phyloP scores from a whole-genome alignment of 2,797 vertebrate genomes.

The Myotis myotis region DNA sequence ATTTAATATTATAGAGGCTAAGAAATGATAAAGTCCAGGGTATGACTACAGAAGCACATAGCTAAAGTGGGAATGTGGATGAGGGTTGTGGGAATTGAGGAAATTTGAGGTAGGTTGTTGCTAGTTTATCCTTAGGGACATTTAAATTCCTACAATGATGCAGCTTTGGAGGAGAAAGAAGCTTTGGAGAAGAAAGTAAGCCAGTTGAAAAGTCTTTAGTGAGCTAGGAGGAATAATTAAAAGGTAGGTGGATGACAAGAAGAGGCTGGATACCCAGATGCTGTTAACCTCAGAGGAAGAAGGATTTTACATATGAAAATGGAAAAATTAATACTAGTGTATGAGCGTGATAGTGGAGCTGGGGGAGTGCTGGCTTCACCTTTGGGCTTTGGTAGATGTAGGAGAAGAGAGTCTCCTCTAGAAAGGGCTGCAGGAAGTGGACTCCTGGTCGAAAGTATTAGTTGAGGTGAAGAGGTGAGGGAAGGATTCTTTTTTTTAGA shows the following conservation, averaged over 20 bases:
- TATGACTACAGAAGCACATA: background rate
- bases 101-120: background rate
- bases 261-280: background rate
- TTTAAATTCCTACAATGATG: background rate
- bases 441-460: background rate
- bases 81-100: background rate
- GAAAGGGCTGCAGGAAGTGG: background rate
- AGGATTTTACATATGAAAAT: background rate
- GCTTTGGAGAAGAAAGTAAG: background rate
- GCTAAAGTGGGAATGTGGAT: background rate
- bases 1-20: background rate
- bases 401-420: background rate
- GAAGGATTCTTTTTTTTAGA: background rate
- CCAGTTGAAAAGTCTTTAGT: background rate
- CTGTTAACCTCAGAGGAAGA: background rate
- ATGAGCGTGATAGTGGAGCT: background rate
- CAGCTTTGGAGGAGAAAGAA: background rate
- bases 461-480: background rate
- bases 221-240: background rate
- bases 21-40: background rate
- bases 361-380: background rate
- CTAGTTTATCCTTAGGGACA: background rate
- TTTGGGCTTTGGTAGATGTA: background rate
- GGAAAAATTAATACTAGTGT: background rate
- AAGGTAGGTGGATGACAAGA: background rate